These are phyloP conservation scores for Pachyramphus minor DNA, from an alignment of 2,113 vertebrate genomes.

Conservation along the genomic window DNA sequence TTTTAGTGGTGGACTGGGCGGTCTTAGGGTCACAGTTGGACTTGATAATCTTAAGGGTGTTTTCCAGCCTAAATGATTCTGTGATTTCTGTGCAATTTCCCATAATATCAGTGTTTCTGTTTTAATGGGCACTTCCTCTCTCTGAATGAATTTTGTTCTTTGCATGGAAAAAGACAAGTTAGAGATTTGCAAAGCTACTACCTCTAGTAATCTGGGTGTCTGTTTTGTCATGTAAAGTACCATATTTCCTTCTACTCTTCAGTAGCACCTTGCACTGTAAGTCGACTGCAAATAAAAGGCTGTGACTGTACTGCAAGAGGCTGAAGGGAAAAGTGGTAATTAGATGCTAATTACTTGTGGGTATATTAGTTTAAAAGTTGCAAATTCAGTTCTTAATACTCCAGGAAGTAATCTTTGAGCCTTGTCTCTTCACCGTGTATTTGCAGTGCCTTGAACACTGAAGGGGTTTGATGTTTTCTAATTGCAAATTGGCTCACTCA, in stretches of 20 bases:
- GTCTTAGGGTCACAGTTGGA: neutral
- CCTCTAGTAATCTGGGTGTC: neutral
- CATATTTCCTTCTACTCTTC: neutral
- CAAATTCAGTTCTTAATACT: neutral
- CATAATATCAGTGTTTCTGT: neutral
- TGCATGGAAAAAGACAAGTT: neutral
- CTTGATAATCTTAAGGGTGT: neutral
- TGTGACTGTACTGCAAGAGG: neutral
- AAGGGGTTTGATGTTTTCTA: neutral
- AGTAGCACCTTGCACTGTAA: neutral
- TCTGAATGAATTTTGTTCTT: neutral
- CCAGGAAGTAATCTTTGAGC: neutral
- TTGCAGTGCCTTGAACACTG: neutral
- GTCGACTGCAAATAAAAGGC: neutral
- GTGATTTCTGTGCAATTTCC: conserved; percentile 19
- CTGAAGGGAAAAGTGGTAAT: neutral
- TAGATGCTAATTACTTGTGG: neutral
- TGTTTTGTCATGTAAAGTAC: neutral
- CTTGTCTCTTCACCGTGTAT: neutral
- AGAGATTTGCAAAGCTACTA: neutral
- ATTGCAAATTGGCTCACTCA: neutral
- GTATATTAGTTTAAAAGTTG: neutral
- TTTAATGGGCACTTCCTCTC: conserved; percentile 40
- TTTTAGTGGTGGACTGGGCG: neutral
- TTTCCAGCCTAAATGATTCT: neutral